phyloP scores from a whole-genome alignment of 2,797 vertebrate genomes.

The Platyrinchus mystaceus region DNA sequence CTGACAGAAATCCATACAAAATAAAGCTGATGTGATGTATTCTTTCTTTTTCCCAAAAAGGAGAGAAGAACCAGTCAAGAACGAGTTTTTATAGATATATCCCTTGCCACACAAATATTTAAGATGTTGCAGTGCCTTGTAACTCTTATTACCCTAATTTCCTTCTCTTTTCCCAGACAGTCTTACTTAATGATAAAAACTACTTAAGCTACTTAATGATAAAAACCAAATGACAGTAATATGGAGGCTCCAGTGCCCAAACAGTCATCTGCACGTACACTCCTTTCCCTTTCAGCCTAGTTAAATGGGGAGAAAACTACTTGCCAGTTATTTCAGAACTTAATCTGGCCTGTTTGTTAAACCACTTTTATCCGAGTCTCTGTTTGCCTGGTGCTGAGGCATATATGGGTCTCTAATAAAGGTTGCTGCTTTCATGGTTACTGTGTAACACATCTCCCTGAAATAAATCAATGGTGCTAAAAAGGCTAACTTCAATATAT shows the following conservation, averaged over 20 bases:
- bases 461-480: conserved; percentile 18
- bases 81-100: background rate
- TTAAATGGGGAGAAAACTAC: background rate
- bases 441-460: background rate
- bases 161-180: background rate
- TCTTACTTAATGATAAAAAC: background rate
- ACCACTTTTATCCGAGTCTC: background rate
- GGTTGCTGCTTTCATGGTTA: background rate
- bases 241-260: background rate
- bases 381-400: background rate
- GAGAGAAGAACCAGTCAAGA: background rate
- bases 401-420: background rate
- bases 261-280: background rate
- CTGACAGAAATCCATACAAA: background rate
- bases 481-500: background rate
- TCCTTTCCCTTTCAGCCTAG: background rate
- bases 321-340: background rate
- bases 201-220: background rate
- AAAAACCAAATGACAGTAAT: background rate
- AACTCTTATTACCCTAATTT: background rate
- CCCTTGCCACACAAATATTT: background rate
- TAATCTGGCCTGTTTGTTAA: background rate
- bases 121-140: background rate
- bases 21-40: background rate
- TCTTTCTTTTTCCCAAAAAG: background rate